These are phyloP conservation scores for Poecilus cupreus DNA, from an alignment of 2,888 invertebrate species.

Conservation along the genomic window DNA sequence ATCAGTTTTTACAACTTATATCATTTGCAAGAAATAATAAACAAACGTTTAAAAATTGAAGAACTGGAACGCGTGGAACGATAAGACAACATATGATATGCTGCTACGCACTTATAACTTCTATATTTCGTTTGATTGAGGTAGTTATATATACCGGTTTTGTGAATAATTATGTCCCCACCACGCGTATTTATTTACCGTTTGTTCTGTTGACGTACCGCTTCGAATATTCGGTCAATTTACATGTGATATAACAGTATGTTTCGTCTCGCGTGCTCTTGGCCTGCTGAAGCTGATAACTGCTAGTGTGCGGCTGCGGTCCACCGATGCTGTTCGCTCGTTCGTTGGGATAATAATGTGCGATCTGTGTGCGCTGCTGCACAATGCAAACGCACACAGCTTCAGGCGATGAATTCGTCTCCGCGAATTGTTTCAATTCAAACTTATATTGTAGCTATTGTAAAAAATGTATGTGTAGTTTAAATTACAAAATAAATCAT, in stretches of 20 bases:
- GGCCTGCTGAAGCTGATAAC: background rate
- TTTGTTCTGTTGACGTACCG: background rate
- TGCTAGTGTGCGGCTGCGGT: background rate
- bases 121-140: too few relatives aligned
- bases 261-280: too few relatives aligned
- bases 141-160: background rate
- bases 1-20: too few relatives aligned
- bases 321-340: background rate
- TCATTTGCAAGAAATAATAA: too few relatives aligned
- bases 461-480: too few relatives aligned
- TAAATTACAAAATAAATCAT: too few relatives aligned
- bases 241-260: background rate
- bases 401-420: background rate
- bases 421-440: background rate
- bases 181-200: background rate
- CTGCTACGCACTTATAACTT: too few relatives aligned
- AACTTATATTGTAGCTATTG: background rate
- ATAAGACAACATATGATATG: too few relatives aligned
- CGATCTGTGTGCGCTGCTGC: background rate
- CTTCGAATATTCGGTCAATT: background rate
- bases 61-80: too few relatives aligned
- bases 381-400: background rate
- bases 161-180: background rate
- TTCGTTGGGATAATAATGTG: too few relatives aligned
- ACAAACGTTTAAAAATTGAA: too few relatives aligned